Base-by-base conservation (phyloP, 2,797 vertebrate species). In the Salmo trutta region DNA sequence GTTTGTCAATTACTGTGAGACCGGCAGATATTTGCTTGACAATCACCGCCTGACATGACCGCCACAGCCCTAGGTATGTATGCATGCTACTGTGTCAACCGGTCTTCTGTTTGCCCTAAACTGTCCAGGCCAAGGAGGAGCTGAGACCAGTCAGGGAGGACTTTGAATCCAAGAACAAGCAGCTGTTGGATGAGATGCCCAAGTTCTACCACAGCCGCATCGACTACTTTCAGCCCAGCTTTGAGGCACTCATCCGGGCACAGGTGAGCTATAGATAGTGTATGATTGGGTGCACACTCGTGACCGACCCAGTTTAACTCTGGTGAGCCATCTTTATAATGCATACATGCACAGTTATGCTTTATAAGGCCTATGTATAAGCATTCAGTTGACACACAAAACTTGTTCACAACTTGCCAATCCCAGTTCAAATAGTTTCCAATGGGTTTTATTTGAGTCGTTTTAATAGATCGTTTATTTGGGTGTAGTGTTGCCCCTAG, bases 131-230 rank as follows among this genome's bases (percentile, higher is more conserved):
- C 29, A 94, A 91, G 36, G 97, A 99, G 73, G 98, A 99, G 91
- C 94, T 99, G 54, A 95, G 96, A 77, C 98, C 98, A 0, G 96
- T 99, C 72, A 95, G 92, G 84, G 98, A 99, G 0, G 98, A 99
- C 86, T 99, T 99, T 6, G 98, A 99, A 76, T 95, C 92, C 88
- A 99, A 99, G 87, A 99, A 98, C 93, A 96, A 96, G 91, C 97
- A 99, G 91, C 96, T 99, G 51, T 93, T 99, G 90, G 97, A 99
- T 10, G 98, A 99, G 89, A 99, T 99, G 98, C 98, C 98, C 10
- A 96, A 97, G 66, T 99, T 99, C 90, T 97, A 98, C 81, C 95
- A 93, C 93, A 99, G 97, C 88, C 97, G 98, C 62, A 96, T 98
- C 0, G 96, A 97, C 90, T 99, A 98, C 94, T 99, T 99, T 94